Evolutionary conservation across 2,113 vertebrate species (phyloP).

Genomic region (Craseonycteris thonglongyai): DNA sequence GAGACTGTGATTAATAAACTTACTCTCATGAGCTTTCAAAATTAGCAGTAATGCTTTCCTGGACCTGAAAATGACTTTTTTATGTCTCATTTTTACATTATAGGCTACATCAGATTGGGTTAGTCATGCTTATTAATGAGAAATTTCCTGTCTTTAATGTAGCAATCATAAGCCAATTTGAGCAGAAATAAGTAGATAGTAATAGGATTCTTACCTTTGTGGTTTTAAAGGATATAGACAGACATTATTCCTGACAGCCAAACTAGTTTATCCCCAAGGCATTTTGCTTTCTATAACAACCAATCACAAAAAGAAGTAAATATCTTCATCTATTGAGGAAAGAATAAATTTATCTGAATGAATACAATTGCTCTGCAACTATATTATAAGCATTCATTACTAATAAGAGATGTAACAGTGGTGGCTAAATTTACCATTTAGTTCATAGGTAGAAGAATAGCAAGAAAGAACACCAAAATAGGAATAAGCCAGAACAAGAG

Average conservation of each 20-base stretch:
- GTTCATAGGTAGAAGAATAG: neutral
- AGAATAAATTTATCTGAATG: neutral
- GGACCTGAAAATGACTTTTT: neutral
- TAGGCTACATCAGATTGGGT: neutral
- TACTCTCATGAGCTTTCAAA: neutral
- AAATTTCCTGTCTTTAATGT: neutral
- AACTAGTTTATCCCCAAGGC: neutral
- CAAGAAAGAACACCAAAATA: neutral
- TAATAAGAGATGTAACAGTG: neutral
- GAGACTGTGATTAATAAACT: neutral
- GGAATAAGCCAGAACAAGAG: neutral
- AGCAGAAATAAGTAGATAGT: neutral
- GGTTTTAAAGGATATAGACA: slow-evolving; percentile 5
- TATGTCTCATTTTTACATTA: neutral
- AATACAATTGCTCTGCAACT: neutral
- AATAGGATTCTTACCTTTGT: neutral
- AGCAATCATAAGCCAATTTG: neutral
- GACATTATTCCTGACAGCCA: neutral
- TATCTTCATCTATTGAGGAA: neutral
- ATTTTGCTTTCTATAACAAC: neutral
- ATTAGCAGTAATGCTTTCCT: neutral
- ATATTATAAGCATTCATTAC: neutral
- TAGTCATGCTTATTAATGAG: neutral
- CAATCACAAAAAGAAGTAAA: neutral
- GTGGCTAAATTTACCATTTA: slow-evolving; percentile 1